These are phyloP conservation scores for Bradynema listronoti DNA, from an alignment of 1,140 invertebrate genomes.

Conservation along the genomic window DNA sequence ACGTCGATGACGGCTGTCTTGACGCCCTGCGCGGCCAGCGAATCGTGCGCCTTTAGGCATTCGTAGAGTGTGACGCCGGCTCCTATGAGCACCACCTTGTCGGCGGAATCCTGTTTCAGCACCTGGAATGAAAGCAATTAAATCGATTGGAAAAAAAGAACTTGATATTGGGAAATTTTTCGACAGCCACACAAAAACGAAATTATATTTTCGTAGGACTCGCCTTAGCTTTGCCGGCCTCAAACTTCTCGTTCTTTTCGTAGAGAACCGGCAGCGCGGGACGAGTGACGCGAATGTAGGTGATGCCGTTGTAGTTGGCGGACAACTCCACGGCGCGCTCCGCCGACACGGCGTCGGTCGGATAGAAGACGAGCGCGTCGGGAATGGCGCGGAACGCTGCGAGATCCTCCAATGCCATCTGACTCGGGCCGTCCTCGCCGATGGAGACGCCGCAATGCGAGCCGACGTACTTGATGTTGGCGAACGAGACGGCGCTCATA, in stretches of 20 bases:
- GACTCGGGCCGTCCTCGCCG: conserved; percentile 91
- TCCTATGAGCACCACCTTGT: conserved; percentile 77
- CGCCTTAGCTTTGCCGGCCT: conserved; percentile 65
- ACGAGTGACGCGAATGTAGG: conserved; percentile 88
- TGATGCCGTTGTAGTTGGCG: conserved; percentile 87
- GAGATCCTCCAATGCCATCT: conserved; percentile 97
- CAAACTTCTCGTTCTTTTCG: conserved; percentile 75
- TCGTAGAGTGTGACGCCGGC: conserved; percentile 87
- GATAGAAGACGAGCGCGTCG: conserved; percentile 88
- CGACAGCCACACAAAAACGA: background rate
- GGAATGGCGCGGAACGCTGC: conserved; percentile 89
- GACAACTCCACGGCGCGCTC: conserved; percentile 89
- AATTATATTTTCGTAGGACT: conserved; percentile 13
- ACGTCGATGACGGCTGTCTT: conserved; percentile 49
- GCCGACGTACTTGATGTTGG: conserved; percentile 86
- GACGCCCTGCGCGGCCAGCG: conserved; percentile 66
- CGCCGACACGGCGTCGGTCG: conserved; percentile 83
- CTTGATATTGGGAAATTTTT: too few species aligned
- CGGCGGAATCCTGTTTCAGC: conserved; percentile 68
- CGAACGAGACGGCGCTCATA: conserved; percentile 97
- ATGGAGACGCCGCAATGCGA: conserved; percentile 90
- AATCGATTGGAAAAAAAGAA: background rate
- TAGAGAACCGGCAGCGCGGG: conserved; percentile 83
- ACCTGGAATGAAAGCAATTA: conserved; percentile 60
- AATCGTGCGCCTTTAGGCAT: conserved; percentile 75